These are phyloP conservation scores for Protonibea diacanthus DNA, from an alignment of 2,797 vertebrate species.

Conservation along the genomic window DNA sequence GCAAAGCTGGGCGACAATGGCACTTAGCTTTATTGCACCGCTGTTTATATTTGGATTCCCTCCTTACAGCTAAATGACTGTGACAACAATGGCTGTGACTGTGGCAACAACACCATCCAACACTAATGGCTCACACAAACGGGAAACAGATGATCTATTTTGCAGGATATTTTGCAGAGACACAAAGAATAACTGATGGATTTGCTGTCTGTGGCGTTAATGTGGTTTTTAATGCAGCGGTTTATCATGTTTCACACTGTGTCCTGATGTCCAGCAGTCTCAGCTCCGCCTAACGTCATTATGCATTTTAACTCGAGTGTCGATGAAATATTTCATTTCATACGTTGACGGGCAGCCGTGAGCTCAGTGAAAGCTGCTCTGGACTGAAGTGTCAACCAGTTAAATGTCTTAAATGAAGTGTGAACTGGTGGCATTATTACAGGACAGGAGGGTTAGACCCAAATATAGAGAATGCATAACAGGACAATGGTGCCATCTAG, in stretches of 20 bases:
- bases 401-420: background rate
- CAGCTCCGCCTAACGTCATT: background rate
- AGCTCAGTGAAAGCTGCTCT: background rate
- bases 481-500: conserved; percentile 58
- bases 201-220: background rate
- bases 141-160: conserved; percentile 6
- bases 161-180: background rate
- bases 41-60: conserved; percentile 79
- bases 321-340: background rate
- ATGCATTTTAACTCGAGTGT: too few relatives aligned
- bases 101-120: conserved; percentile 31
- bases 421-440: background rate
- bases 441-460: background rate
- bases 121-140: conserved; percentile 23
- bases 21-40: conserved; percentile 71
- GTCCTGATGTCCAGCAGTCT: background rate
- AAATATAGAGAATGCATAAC: background rate
- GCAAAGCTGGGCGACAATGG: conserved; percentile 75
- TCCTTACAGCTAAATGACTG: conserved; percentile 70
- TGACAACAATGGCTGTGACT: conserved; percentile 56
- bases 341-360: background rate
- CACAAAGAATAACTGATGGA: background rate
- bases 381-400: background rate
- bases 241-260: background rate
- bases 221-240: background rate